phyloP scores from a whole-genome alignment of 2,113 vertebrate species.

The Bettongia penicillata region DNA sequence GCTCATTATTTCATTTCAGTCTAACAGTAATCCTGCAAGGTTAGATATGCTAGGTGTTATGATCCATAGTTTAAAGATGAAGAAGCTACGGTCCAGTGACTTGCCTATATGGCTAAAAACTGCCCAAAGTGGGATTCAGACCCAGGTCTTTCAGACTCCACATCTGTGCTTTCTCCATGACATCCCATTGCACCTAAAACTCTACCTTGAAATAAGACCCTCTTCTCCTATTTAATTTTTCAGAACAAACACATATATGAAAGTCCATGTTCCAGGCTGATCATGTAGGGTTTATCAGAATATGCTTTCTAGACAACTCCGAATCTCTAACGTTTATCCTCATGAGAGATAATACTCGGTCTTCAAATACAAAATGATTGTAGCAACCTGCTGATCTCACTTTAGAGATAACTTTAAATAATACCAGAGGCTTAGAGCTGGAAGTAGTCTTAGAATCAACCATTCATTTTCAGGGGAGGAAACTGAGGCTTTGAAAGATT shows the following conservation, averaged over 20 bases:
- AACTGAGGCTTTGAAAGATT: background rate
- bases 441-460: background rate
- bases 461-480: background rate
- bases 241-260: background rate
- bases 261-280: background rate
- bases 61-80: background rate
- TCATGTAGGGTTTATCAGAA: conserved; percentile 3
- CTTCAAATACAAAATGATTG: conserved; percentile 41
- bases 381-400: background rate
- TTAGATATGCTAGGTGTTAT: background rate
- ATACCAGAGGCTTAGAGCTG: background rate
- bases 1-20: background rate
- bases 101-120: background rate
- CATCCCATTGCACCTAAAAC: background rate
- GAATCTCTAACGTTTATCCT: conserved; percentile 19
- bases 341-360: conserved; percentile 7
- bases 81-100: background rate
- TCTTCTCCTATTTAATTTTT: background rate
- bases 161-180: background rate
- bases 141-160: background rate
- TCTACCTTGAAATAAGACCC: background rate
- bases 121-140: background rate
- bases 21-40: background rate
- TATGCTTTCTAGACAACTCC: conserved; percentile 11
- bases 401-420: background rate